A percentile compares a stretch with the other conserved stretches of the same genome.
These are phyloP conservation scores for Gibbula magus DNA, from an alignment of 2,888 invertebrate genomes.

Conservation along the genomic window DNA sequence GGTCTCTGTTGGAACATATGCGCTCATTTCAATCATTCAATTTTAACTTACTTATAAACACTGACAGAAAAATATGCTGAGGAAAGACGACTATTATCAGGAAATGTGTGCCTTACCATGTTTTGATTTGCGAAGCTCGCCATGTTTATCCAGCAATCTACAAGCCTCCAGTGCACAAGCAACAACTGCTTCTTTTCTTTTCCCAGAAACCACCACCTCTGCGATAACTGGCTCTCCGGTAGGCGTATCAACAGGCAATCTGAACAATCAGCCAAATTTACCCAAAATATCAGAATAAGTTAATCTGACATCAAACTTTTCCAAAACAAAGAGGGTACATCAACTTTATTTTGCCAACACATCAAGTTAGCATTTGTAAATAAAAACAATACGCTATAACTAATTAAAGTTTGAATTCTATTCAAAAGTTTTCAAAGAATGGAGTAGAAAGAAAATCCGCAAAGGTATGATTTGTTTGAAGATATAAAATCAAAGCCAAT, in stretches of 20 bases:
- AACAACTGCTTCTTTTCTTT: slow-evolving; percentile 94
- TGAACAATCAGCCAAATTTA: slow-evolving; percentile 69
- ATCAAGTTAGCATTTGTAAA: background rate
- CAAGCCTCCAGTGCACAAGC: slow-evolving; percentile 97
- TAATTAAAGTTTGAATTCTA: no score
- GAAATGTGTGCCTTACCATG: slow-evolving; percentile 81
- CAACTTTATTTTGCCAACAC: background rate
- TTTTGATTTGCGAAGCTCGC: slow-evolving; percentile 88
- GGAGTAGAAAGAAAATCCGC: no score
- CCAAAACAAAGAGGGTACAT: background rate
- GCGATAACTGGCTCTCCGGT: slow-evolving; percentile 86
- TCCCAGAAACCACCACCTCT: slow-evolving; percentile 90
- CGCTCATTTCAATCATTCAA: no score
- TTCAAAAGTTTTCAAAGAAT: no score
- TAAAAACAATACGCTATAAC: no score
- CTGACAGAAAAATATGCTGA: background rate
- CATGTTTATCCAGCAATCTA: slow-evolving; percentile 89
- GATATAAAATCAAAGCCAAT: no score
- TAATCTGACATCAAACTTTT: no score
- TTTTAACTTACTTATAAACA: no score
- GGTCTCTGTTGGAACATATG: no score
- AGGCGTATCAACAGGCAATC: slow-evolving; percentile 88
- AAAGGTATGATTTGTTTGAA: no score
- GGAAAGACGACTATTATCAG: background rate
- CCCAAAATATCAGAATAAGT: background rate